Evolutionary conservation across 1,140 invertebrate species (phyloP).

Genomic region (Drosophila carrolli): DNA sequence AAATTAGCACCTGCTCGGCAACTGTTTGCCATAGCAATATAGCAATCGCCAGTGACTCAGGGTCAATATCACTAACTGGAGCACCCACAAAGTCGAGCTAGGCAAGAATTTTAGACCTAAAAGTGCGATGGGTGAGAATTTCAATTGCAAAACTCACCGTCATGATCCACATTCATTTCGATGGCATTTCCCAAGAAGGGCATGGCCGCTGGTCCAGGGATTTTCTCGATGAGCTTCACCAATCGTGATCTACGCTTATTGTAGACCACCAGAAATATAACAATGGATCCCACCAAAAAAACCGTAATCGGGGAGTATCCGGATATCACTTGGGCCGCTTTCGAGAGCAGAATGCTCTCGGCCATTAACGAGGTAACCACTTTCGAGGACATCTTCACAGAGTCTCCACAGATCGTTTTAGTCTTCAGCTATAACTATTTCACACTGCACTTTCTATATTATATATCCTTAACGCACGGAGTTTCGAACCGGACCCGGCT

Average conservation of each 20-base stretch:
- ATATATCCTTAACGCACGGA: constrained; percentile 30
- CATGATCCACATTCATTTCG: constrained; percentile 85
- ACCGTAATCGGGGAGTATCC: constrained; percentile 78
- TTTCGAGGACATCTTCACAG: constrained; percentile 72
- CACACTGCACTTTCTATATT: constrained; percentile 17
- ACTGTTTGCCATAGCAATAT: constrained; percentile 32
- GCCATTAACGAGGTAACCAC: constrained; percentile 71
- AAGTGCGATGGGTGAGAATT: neutral
- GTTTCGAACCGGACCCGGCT: constrained; percentile 35
- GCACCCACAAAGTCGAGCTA: constrained; percentile 15
- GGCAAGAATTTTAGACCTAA: neutral
- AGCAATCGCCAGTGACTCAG: constrained; percentile 48
- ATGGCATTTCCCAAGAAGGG: constrained; percentile 87
- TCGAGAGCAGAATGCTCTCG: constrained; percentile 76
- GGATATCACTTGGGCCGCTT: constrained; percentile 65
- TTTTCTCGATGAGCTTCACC: constrained; percentile 85
- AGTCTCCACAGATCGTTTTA: neutral
- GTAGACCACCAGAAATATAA: constrained; percentile 77
- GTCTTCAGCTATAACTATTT: neutral
- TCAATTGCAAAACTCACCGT: constrained; percentile 73
- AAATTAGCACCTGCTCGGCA: constrained; percentile 63
- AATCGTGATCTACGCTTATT: constrained; percentile 83
- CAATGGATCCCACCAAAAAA: constrained; percentile 61
- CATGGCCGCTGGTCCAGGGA: constrained; percentile 86
- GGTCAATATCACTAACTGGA: constrained; percentile 58